A percentile compares a stretch with the other conserved stretches of the same genome.
Evolutionary conservation across 2,888 invertebrate species (phyloP).

Genomic region (Monochamus alternatus): DNA sequence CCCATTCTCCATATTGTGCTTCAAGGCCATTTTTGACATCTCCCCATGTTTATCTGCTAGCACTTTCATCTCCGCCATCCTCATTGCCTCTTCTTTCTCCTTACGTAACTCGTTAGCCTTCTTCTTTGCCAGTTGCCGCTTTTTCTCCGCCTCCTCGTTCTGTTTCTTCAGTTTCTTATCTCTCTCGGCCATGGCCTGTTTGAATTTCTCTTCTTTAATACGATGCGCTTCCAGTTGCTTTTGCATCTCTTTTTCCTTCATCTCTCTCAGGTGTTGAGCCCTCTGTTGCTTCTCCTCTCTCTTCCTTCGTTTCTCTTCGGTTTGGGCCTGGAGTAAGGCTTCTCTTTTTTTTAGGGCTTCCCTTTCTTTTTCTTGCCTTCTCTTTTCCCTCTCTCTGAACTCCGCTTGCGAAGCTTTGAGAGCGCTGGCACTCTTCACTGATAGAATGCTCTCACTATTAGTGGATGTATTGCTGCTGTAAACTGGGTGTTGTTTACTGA

Average conservation of each 20-base stretch:
- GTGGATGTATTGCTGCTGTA: conserved; percentile 21
- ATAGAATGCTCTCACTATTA: conserved; percentile 41
- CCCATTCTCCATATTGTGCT: conserved; percentile 62
- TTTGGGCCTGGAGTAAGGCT: conserved; percentile 74
- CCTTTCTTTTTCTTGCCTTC: conserved; percentile 55
- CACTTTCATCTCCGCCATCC: conserved; percentile 54
- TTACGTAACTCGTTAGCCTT: conserved; percentile 71
- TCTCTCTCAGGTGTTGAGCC: conserved; percentile 71
- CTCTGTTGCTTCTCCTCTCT: conserved; percentile 70
- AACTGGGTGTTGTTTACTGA: conserved; percentile 31
- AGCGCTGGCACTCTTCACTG: conserved; percentile 56
- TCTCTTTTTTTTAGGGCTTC: conserved; percentile 74
- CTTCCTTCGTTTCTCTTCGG: conserved; percentile 74
- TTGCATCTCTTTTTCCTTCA: conserved; percentile 72
- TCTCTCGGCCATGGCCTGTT: conserved; percentile 60
- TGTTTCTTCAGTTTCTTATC: conserved; percentile 71
- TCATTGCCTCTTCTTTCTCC: conserved; percentile 60
- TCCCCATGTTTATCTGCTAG: conserved; percentile 42
- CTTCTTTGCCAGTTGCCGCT: conserved; percentile 70
- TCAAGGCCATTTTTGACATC: conserved; percentile 29
- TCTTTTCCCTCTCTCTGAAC: conserved; percentile 58
- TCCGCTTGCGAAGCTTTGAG: conserved; percentile 62
- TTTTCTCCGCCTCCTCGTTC: conserved; percentile 69
- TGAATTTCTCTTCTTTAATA: conserved; percentile 68
- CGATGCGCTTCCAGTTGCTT: conserved; percentile 71